Conservation (phyloP, 2,888 invertebrate species). For the Pyrrhopygopsis socrates region DNA sequence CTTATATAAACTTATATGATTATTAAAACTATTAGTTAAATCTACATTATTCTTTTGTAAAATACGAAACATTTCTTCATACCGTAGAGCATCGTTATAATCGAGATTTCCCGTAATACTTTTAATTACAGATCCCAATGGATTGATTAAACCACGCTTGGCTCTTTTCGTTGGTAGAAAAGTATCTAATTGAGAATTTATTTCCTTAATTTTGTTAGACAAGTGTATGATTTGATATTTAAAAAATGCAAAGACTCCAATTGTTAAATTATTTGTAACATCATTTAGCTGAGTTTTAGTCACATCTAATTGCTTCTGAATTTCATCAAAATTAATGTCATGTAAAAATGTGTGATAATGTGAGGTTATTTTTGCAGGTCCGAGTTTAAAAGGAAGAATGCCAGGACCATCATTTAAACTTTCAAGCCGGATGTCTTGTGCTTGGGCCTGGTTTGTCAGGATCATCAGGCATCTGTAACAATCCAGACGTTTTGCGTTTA, state of each 20-base stretch:
- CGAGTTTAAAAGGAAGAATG: conserved; percentile 73
- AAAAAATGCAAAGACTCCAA: neutral
- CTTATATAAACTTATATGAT: conserved; percentile 1
- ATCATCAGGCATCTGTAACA: conserved; percentile 39
- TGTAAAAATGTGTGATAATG: conserved; percentile 79
- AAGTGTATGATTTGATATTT: conserved; percentile 5
- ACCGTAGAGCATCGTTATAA: conserved; percentile 3
- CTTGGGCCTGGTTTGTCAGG: conserved; percentile 4
- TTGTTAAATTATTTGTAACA: neutral
- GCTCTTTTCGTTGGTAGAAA: neutral
- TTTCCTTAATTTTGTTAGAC: neutral
- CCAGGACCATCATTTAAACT: conserved; percentile 57
- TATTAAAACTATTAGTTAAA: neutral
- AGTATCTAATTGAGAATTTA: neutral
- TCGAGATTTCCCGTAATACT: conserved; percentile 21
- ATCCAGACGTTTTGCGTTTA: conserved; percentile 29
- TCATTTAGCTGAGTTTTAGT: conserved; percentile 17
- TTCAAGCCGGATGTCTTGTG: conserved; percentile 69
- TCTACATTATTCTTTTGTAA: conserved; percentile 26
- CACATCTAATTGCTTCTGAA: conserved; percentile 13
- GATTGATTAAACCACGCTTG: conserved; percentile 12
- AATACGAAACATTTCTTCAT: conserved; percentile 16
- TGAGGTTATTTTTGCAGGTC: conserved; percentile 64
- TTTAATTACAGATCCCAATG: conserved; percentile 23
- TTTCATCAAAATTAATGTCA: conserved; percentile 10